phyloP scores from a whole-genome alignment of 2,888 invertebrate genomes.

The Sesia apiformis region DNA sequence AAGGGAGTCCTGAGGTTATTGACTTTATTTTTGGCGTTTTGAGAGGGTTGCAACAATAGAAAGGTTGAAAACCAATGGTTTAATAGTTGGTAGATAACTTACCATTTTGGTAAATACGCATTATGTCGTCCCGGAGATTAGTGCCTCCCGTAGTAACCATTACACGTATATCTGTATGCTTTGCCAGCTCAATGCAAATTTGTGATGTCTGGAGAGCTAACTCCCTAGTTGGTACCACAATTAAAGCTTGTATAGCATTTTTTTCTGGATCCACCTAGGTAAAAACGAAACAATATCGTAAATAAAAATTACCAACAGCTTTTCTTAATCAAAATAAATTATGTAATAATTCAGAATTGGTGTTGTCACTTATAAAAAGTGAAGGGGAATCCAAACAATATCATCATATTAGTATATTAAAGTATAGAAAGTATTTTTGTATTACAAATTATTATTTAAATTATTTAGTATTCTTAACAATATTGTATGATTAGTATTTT shows the following conservation, averaged over 20 bases:
- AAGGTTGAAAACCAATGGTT: neutral
- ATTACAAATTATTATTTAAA: too few relatives aligned
- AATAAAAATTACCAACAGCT: conserved; percentile 5
- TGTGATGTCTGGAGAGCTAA: conserved; percentile 99
- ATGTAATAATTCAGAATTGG: conserved; percentile 24
- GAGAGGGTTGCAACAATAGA: neutral
- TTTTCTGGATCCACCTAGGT: conserved; percentile 84
- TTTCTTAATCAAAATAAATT: neutral
- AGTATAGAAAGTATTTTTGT: too few relatives aligned
- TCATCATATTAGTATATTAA: conserved; percentile 42
- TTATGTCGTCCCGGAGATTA: conserved; percentile 97
- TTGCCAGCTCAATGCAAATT: conserved; percentile 98
- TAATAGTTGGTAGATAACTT: conserved; percentile 15
- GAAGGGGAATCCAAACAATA: conserved; percentile 69
- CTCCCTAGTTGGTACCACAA: conserved; percentile 99
- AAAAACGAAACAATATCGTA: conserved; percentile 5
- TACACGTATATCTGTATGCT: conserved; percentile 96
- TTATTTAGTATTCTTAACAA: too few relatives aligned
- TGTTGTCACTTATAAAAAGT: conserved; percentile 65
- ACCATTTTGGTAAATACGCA: conserved; percentile 99
- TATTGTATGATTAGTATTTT: too few relatives aligned
- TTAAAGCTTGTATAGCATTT: conserved; percentile 97
- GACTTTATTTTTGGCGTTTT: neutral
- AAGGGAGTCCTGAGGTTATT: neutral
- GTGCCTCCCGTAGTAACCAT: conserved; percentile 99